phyloP scores from a whole-genome alignment of 2,113 vertebrate species.

The Nothoprocta perdicaria region DNA sequence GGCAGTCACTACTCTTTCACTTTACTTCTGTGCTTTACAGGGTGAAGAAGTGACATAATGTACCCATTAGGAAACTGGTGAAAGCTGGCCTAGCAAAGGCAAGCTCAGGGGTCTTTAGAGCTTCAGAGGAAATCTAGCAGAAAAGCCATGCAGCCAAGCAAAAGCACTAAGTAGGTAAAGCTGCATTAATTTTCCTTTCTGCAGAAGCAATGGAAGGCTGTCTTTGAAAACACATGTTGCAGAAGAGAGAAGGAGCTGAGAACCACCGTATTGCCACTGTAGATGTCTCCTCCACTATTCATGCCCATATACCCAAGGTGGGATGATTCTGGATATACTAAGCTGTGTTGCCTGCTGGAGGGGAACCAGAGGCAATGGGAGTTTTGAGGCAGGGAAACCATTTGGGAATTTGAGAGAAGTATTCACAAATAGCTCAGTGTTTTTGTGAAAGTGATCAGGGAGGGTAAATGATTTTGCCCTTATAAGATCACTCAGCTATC shows the following conservation, averaged over 20 bases:
- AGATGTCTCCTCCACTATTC: neutral
- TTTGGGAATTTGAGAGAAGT: neutral
- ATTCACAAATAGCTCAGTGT: neutral
- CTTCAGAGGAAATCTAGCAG: neutral
- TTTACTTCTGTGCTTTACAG: neutral
- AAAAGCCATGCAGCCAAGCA: neutral
- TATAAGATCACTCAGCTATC: neutral
- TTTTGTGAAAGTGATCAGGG: neutral
- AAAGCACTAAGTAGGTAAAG: accelerated
- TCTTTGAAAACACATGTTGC: neutral
- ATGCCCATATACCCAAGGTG: neutral
- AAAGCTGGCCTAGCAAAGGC: neutral
- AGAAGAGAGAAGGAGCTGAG: neutral
- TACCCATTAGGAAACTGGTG: neutral
- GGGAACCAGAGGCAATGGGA: neutral
- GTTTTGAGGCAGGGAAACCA: neutral
- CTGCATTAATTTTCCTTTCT: neutral
- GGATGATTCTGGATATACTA: neutral
- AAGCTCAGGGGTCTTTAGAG: neutral
- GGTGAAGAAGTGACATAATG: neutral
- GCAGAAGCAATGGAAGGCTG: neutral
- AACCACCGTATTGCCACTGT: neutral
- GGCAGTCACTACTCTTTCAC: neutral
- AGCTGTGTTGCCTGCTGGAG: neutral
- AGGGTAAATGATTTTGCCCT: neutral